Evolutionary conservation across 2,888 invertebrate species (phyloP).

Genomic region (Petrolisthes manimaculis): DNA sequence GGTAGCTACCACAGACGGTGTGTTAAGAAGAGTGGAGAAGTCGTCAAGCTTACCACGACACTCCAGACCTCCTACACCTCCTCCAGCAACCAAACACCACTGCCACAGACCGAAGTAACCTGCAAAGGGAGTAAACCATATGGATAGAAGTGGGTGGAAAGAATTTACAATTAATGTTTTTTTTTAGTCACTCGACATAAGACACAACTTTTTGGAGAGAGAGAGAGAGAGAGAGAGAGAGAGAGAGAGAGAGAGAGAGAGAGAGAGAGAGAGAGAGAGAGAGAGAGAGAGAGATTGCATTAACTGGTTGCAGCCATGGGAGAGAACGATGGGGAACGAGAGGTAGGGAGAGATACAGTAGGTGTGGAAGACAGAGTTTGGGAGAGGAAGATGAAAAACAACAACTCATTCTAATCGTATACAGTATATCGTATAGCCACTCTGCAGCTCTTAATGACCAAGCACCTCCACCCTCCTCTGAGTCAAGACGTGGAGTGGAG

Average conservation of each 20-base stretch:
- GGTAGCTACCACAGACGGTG: slow-evolving; percentile 72
- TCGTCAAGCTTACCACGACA: slow-evolving; percentile 70
- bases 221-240: slow-evolving; percentile 25
- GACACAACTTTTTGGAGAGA: neutral
- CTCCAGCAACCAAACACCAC: slow-evolving; percentile 20
- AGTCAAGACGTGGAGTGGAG: too few species aligned
- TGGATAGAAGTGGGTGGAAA: neutral
- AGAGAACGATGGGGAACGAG: slow-evolving; percentile 14
- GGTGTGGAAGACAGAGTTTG: slow-evolving; percentile 3
- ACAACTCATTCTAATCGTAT: too few species aligned
- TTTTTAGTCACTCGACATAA: neutral
- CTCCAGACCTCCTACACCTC: slow-evolving; percentile 67
- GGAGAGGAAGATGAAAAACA: neutral
- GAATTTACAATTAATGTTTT: neutral
- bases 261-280: neutral
- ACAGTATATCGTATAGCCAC: too few species aligned
- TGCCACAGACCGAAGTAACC: slow-evolving; percentile 55
- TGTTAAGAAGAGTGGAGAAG: slow-evolving; percentile 70
- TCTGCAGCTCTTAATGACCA: too few species aligned
- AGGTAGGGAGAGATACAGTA: neutral
- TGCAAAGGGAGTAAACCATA: neutral
- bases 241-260: slow-evolving; percentile 15
- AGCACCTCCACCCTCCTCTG: too few species aligned
- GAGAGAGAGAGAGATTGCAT: neutral
- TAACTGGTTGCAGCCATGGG: too few species aligned